Base-by-base conservation (phyloP, 2,113 vertebrate genomes). In the Hippocampus abdominalis region DNA sequence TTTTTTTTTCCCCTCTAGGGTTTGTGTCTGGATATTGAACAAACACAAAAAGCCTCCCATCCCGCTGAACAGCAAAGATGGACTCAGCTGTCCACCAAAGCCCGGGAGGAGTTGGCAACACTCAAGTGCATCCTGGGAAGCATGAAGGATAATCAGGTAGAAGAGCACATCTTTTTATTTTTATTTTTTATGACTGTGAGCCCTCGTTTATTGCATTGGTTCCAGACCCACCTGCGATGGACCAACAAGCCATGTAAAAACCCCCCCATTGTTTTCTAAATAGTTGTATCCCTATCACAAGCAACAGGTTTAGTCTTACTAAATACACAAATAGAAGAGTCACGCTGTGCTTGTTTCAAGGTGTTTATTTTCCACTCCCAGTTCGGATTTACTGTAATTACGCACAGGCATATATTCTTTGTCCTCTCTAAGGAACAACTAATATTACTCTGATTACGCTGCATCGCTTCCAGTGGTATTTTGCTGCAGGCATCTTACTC, bases 81-180 rank as follows among this genome's bases (percentile, higher is more conserved):
- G 96, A 92, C 91, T 60, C 91, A 85, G 32, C 84, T 98, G 10
- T 95, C 93, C 64, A 77, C 87, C 75, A 90, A 77, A 57, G 86
- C 90, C 77, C 92, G 91, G 8, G 94, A 93, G 65, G 94, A 96
- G 70, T 74, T 94, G 57, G 90, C 91, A 64, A 80, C 90, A 46
- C 86, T 98, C 68, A 93, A 96, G 87, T 95, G 95, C 86, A 87
- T 95, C 75, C 71, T 85, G 69, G 92, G 93, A 40, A 96, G 93
- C 88, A 69, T 98, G 87, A 94, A 90, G 88, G 75, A 93, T 74
- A 93, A 95, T 86, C 93, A 96, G 95, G 97, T 98, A 80, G 25
- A 61, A 39, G 10, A 90, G 87, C 59, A 79, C 18, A 61, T 36
- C 56, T 29, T 59, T n/a, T 44, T 44, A 44, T 44, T 36, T 32